Base-by-base conservation (phyloP, 2,797 vertebrate genomes). In the Oryzias dopingdopingensis region DNA sequence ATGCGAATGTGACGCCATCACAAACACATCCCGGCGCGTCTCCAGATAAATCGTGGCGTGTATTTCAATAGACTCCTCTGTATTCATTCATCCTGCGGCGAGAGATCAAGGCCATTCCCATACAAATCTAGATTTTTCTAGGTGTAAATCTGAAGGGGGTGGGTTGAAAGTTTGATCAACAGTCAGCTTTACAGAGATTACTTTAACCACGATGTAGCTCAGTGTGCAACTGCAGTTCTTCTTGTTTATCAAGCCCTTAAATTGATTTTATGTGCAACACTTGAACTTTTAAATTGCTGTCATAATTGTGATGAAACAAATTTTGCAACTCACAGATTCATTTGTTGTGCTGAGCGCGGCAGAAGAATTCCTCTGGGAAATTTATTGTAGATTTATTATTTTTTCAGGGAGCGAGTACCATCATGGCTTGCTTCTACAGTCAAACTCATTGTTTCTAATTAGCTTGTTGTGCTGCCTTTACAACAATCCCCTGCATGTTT, bases 371-470 rank as follows among this genome's bases (percentile, higher is more conserved):
- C 17, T 5, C 40, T 58, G 18, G n/a, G 10, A 65, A 53, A 18
- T 67, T 74, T 46, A 46, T 54, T 65, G 47, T 4, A 60, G 54
- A 17, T 18, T 17, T 5, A 58, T 32, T 32, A 10, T 32, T 32
- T 10, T 32, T n/a, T 42, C 20, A 20, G 50, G 58, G 55, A 66
- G 40, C 37, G 14, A 55, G 12, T 49, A 41, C 42, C 14, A 59
- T 44, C 22, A 52, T 1, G 1, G 43, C 18, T 22, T 26, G 4
- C 46, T 49, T 67, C 44, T 50, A 40, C 46, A 61, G 49, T 50
- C 49, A 61, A 59, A 70, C 51, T 24, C 60, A 44, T n/a, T 68
- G 64, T 70, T 76, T 71, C 52, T 74, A 66, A 74, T 76, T 71
- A 79, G 58, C 64, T 64, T 37, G 22, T 45, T 63, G 14, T 65